phyloP scores from a whole-genome alignment of 2,888 invertebrate genomes.

The Gastracanthus pulcherrimus region DNA sequence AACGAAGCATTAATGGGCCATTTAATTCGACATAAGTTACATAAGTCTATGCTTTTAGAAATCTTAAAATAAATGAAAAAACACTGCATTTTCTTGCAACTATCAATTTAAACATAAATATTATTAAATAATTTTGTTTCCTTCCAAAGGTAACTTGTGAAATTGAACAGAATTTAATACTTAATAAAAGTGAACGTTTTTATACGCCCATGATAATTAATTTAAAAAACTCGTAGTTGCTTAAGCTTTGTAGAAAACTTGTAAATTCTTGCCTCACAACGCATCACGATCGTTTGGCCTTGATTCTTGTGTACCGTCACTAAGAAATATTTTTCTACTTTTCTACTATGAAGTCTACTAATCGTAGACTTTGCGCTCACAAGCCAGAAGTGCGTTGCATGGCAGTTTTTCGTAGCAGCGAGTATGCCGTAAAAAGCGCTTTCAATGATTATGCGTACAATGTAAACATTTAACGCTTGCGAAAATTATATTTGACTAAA shows the following conservation, averaged over 20 bases:
- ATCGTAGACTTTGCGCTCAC: constrained; percentile 20
- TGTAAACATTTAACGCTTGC: not conserved
- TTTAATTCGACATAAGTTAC: no score
- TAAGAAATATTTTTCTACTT: not conserved
- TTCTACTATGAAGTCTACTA: not conserved
- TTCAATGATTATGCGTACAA: constrained; percentile 22
- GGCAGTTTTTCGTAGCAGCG: constrained; percentile 34
- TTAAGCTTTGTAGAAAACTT: constrained; percentile 28
- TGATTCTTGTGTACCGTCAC: not conserved
- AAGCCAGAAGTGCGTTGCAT: constrained; percentile 36
- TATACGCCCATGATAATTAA: no score
- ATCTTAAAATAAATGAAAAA: no score
- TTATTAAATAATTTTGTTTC: no score
- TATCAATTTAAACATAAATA: no score
- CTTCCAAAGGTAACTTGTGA: no score
- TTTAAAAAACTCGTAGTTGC: constrained; percentile 7
- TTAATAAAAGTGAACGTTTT: no score
- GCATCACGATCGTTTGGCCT: constrained; percentile 25
- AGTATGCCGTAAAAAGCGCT: constrained; percentile 25
- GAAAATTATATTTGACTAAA: not conserved
- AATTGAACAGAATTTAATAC: no score
- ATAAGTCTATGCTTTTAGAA: no score
- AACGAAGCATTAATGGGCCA: no score
- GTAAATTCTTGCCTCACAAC: not conserved
- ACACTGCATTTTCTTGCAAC: no score